Conservation (phyloP, 1,140 invertebrate species). For the Caenorhabditis brenneri region DNA sequence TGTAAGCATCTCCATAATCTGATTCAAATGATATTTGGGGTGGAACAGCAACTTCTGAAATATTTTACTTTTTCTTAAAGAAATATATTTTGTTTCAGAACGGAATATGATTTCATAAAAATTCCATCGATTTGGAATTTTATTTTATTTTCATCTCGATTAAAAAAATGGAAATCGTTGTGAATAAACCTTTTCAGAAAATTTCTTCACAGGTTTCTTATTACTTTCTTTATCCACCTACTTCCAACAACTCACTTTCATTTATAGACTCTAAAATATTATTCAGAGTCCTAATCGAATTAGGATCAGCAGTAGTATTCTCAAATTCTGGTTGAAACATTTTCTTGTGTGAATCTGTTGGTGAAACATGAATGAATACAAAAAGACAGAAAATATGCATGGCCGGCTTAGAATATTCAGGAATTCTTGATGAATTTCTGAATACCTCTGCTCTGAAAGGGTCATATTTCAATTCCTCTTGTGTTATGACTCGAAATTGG, state of each 20-base stretch:
- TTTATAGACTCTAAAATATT: constrained; percentile 29
- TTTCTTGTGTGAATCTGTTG: not conserved
- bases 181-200: no score
- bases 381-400: constrained; percentile 10
- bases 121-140: no score
- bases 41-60: not conserved
- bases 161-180: no score
- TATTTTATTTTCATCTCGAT: no score
- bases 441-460: not conserved
- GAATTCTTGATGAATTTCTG: constrained; percentile 14
- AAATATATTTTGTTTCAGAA: no score
- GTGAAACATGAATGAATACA: not conserved
- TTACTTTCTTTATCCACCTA: no score
- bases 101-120: no score
- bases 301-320: constrained; percentile 6
- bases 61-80: not conserved
- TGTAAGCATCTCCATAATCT: constrained; percentile 28
- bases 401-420: not conserved
- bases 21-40: not conserved
- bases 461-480: constrained; percentile 4
- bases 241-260: not conserved
- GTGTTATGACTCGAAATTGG: not conserved
- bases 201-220: no score
- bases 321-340: not conserved
- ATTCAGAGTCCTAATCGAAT: not conserved